A percentile compares a stretch with the other conserved stretches of the same genome.
These are phyloP conservation scores for Serinus canaria DNA, from an alignment of 2,113 vertebrate species.

Conservation along the genomic window DNA sequence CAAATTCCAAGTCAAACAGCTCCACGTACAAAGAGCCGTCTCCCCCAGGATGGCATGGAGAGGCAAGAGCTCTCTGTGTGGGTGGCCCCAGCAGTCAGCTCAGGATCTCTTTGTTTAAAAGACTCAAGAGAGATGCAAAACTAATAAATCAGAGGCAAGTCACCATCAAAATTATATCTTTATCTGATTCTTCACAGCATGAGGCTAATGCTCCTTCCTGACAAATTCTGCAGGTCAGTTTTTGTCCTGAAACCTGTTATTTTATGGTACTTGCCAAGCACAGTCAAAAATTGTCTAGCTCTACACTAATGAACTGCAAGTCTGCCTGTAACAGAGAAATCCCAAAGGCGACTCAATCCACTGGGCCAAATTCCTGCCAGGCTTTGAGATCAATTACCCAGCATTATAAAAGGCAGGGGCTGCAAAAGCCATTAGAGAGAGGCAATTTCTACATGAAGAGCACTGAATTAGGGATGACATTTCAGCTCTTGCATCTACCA, in stretches of 20 bases:
- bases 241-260: background rate
- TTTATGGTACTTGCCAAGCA: background rate
- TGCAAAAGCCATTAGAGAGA: slow-evolving; percentile 52
- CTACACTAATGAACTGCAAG: background rate
- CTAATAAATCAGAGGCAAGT: background rate
- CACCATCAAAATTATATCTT: background rate
- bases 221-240: background rate
- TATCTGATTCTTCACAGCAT: background rate
- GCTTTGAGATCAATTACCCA: slow-evolving; percentile 43
- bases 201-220: background rate
- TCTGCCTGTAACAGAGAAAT: slow-evolving; percentile 21
- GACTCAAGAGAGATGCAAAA: background rate
- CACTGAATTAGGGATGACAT: slow-evolving; percentile 59
- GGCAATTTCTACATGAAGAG: slow-evolving; percentile 37
- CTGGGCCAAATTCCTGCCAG: background rate
- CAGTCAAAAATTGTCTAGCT: background rate
- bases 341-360: background rate
- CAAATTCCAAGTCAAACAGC: background rate
- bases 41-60: background rate
- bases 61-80: background rate
- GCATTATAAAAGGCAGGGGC: slow-evolving; percentile 44
- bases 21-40: background rate
- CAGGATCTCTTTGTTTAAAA: background rate
- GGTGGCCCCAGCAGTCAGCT: background rate
- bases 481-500: slow-evolving; percentile 55